Conservation (phyloP, 1,140 invertebrate species). For the Psix sp. region DNA sequence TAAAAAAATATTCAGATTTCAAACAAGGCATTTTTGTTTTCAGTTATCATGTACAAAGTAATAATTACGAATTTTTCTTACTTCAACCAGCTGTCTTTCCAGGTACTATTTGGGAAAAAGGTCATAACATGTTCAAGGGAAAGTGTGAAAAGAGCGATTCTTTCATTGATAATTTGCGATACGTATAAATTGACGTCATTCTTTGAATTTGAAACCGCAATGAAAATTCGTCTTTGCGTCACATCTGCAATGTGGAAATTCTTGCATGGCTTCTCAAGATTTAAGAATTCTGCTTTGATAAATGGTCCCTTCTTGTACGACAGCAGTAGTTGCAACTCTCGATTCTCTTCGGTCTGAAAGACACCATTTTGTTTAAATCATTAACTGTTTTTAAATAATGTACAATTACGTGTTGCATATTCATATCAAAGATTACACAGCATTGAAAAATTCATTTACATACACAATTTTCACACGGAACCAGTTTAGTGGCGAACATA, state of each 20-base stretch:
- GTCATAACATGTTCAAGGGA: slow-evolving; percentile 90
- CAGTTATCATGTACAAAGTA: too few species aligned
- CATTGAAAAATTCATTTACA: slow-evolving; percentile 10
- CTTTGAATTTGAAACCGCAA: slow-evolving; percentile 89
- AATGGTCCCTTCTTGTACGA: slow-evolving; percentile 86
- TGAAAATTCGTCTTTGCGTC: slow-evolving; percentile 86
- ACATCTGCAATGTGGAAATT: slow-evolving; percentile 92
- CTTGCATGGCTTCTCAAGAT: slow-evolving; percentile 77
- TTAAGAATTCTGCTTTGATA: slow-evolving; percentile 85
- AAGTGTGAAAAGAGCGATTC: slow-evolving; percentile 83
- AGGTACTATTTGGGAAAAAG: slow-evolving; percentile 88
- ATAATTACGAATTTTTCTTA: too few species aligned
- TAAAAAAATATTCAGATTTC: too few species aligned
- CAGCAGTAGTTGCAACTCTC: slow-evolving; percentile 85
- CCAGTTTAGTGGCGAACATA: slow-evolving; percentile 84
- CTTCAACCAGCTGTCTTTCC: slow-evolving; percentile 89
- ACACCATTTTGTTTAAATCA: slow-evolving; percentile 48
- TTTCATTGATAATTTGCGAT: slow-evolving; percentile 79
- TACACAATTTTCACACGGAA: slow-evolving; percentile 39
- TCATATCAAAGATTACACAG: background rate
- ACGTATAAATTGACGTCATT: slow-evolving; percentile 87
- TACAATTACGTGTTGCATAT: background rate
- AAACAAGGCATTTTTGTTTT: too few species aligned
- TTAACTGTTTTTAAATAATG: too few species aligned
- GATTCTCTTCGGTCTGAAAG: slow-evolving; percentile 31